Base-by-base conservation (phyloP, 1,140 invertebrate species). In the Drosophila grimshawi region DNA sequence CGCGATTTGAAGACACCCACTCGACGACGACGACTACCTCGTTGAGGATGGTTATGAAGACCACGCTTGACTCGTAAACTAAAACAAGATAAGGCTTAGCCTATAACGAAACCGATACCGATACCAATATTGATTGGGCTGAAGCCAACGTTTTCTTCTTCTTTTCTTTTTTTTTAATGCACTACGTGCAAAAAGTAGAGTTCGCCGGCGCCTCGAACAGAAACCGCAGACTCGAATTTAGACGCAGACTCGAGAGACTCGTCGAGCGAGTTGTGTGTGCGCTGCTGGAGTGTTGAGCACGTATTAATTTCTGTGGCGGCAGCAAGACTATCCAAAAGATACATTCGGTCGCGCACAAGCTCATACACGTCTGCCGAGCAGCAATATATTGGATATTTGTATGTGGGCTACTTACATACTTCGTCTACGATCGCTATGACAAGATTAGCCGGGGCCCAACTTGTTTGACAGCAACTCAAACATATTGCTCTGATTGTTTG, bases 301-400 rank as follows among this genome's bases (percentile, higher is more conserved):
- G 85, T 89, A 88, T 88, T 88, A 88, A 88, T 89, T 88, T 88
- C 86, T 73, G 80, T 81, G 48, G 83, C 83, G 64, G 76, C 76
- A 71, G 72, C 79, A 52, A 80, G 82, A 82, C 76, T 89, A 89
- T 75, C 80, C 85, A 77, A 85, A 88, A 88, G 85, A 88, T 80
- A 89, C 85, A 74, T 83, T 89, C 74, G 80, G 72, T 70, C 80
- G 83, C 72, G 64, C 76, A 82, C 83, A 82, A 71, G 51, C 81
- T 69, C 78, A 82, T 55, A 33, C 55, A 60, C 27, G 45, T 61
- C 43, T 27, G 43, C 43, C 30, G 2, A 10, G 39, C 39, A 41
- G 2, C 29, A 19, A 29, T 8, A 29, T 30, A 33, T 35, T 19
- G 19, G 19, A 30, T 46, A 30, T 41, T 11, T 48, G 32, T 73